phyloP scores from a whole-genome alignment of 2,888 invertebrate species.

The Phaedon cochleariae region DNA sequence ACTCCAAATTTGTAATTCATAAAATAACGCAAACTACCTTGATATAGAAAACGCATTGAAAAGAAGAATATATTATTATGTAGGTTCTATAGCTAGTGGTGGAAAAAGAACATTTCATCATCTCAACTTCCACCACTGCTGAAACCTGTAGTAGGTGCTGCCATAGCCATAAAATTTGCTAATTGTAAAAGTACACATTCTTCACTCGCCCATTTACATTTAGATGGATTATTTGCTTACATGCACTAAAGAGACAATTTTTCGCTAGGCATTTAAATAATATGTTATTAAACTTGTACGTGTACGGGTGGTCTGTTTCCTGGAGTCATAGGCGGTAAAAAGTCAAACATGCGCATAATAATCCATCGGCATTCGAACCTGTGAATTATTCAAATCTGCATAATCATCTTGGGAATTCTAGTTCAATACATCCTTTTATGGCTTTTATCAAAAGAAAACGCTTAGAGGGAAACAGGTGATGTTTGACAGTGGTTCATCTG shows the following conservation, averaged over 20 bases:
- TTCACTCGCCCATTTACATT: slow-evolving; percentile 17
- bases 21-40: too few relatives aligned
- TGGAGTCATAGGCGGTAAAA: slow-evolving; percentile 14
- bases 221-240: slow-evolving; percentile 16
- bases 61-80: too few relatives aligned
- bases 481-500: too few relatives aligned
- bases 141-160: background rate
- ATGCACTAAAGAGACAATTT: background rate
- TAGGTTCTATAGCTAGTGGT: too few relatives aligned
- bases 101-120: too few relatives aligned
- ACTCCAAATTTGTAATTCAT: too few relatives aligned
- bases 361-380: background rate
- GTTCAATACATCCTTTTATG: background rate
- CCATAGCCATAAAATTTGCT: background rate
- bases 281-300: slow-evolving; percentile 28
- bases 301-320: slow-evolving; percentile 26
- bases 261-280: slow-evolving; percentile 22
- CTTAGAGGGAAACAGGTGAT: too few relatives aligned
- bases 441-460: too few relatives aligned
- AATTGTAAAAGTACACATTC: slow-evolving; percentile 14
- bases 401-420: slow-evolving; percentile 7
- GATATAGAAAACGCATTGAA: too few relatives aligned
- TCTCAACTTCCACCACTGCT: background rate
- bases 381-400: slow-evolving; percentile 5
- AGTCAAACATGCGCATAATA: slow-evolving; percentile 7